Base-by-base conservation (phyloP, 2,797 vertebrate species). In the Onychomys leucogaster region DNA sequence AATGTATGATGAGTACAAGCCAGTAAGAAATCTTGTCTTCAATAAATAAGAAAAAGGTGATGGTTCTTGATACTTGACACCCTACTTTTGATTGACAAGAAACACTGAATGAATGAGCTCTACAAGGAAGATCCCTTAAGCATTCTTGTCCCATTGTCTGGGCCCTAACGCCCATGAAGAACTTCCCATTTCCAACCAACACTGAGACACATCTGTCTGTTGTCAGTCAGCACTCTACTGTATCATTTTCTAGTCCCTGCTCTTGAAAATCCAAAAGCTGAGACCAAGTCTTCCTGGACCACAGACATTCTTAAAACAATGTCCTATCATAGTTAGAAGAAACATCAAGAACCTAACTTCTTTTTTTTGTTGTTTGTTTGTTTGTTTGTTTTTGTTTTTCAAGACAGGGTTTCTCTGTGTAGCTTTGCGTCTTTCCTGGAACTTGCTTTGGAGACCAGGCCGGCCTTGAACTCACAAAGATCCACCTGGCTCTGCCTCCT, bases 241-340 rank as follows among this genome's bases (percentile, higher is more conserved):
- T 90, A 83, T 61, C n/a, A 75, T 94, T 94, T 92, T 63, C 82
- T 94, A 37, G 76, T 73, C 4, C 52, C 12, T 46, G 4, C 43
- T 92, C 13, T 84, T 95, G 32, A 94, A 41, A 96, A 92, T 32
- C 55, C 8, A 82, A 37, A 81, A 16, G 14, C 61, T 49, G 43
- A 80, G 69, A 57, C 1, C 0, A 73, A 37, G 34, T 65, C 19
- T 87, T 13, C 25, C 27, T 29, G 9, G 13, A 41, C 8, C 13
- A 52, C 63, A 86, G 82, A 65, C 43, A 21, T 59, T 77, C 27
- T 94, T 92, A 37, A 90, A 89, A 94, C 32, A 75, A n/a, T 78
- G 9, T 73, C 27, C 13, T 77, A 32, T 34, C 65, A 77, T 0
- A 69, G 10, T 67, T 84, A 80, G 52, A 86, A 23, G 41, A 82